Evolutionary conservation across 2,797 vertebrate genomes (phyloP).

Genomic region (Arrhamphus sclerolepis): DNA sequence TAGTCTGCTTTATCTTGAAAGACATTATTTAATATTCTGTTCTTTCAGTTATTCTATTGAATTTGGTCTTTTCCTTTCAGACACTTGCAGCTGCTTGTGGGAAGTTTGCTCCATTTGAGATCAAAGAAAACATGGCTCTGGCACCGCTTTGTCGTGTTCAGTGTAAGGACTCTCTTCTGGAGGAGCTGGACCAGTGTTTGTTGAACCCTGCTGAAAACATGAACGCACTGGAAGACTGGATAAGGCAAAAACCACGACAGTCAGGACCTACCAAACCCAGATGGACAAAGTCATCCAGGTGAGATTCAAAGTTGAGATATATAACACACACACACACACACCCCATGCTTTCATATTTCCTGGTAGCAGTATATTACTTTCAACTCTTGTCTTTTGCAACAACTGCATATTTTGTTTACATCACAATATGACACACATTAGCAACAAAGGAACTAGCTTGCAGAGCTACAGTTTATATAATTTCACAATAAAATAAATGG

Average conservation of each 20-base stretch:
- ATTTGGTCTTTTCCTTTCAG: constrained; percentile 68
- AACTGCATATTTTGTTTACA: too few species aligned
- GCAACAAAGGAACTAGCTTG: too few species aligned
- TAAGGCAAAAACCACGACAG: constrained; percentile 75
- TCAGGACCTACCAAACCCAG: constrained; percentile 82
- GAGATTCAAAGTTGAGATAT: constrained; percentile 10
- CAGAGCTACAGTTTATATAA: too few species aligned
- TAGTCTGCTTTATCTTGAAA: too few species aligned
- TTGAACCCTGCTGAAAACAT: constrained; percentile 60
- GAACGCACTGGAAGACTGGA: constrained; percentile 85
- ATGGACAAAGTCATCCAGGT: constrained; percentile 56
- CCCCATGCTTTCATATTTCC: too few species aligned
- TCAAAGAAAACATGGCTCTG: constrained; percentile 93
- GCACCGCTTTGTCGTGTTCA: constrained; percentile 87
- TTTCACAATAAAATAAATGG: too few species aligned
- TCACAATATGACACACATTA: too few species aligned
- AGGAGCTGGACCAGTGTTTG: constrained; percentile 86
- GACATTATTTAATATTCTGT: too few species aligned
- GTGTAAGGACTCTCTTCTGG: constrained; percentile 82
- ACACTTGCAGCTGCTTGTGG: constrained; percentile 93
- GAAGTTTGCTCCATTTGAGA: constrained; percentile 98
- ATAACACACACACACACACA: too few species aligned
- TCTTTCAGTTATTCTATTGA: neutral
- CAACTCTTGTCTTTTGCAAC: too few species aligned
- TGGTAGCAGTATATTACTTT: too few species aligned